Conservation (phyloP, 2,113 vertebrate genomes). For the Neogale vison region DNA sequence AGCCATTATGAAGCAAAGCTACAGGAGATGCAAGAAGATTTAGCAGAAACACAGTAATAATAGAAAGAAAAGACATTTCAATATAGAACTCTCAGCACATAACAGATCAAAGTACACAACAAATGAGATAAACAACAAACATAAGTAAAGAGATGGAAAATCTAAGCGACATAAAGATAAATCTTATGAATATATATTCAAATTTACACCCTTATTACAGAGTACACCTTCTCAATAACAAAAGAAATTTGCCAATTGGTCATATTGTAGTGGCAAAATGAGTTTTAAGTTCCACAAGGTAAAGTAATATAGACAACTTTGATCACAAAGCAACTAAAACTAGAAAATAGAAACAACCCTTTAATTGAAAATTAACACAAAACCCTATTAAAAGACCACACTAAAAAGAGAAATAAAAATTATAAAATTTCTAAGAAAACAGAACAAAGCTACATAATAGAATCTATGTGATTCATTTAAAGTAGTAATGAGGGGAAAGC, state of each 20-base stretch:
- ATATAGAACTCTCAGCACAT: background rate
- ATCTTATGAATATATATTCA: background rate
- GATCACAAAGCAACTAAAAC: background rate
- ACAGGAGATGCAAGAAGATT: background rate
- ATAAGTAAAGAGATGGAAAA: background rate
- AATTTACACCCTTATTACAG: background rate
- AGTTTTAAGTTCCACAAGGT: background rate
- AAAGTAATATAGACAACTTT: background rate
- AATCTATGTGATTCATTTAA: background rate
- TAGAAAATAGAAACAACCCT: background rate
- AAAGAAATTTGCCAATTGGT: background rate
- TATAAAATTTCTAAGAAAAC: background rate
- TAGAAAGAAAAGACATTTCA: background rate
- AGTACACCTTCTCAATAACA: background rate
- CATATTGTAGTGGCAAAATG: background rate
- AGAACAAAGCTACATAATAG: background rate
- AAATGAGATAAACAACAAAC: background rate
- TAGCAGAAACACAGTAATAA: background rate
- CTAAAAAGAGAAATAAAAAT: background rate
- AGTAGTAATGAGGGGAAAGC: background rate
- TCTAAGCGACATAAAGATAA: background rate
- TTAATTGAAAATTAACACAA: background rate
- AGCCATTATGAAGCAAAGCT: background rate
- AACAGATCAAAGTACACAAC: background rate
- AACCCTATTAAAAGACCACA: background rate